Evolutionary conservation across 2,113 vertebrate genomes (phyloP).

Genomic region (Hemibagrus wyckioides): DNA sequence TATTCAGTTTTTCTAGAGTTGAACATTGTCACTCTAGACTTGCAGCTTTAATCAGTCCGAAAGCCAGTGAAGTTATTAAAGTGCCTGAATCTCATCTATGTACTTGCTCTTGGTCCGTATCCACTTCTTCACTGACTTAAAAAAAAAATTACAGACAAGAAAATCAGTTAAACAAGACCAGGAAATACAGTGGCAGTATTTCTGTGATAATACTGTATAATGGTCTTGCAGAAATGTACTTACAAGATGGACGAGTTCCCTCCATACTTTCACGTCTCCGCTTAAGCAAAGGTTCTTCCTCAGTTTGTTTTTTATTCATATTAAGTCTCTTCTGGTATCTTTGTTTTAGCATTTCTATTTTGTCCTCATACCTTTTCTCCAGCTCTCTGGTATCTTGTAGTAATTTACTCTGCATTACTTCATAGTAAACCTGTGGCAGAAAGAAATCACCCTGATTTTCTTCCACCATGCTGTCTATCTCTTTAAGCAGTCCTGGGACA

Average conservation of each 20-base stretch:
- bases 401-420: constrained; percentile 19
- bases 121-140: constrained; percentile 16
- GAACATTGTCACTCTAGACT: background rate
- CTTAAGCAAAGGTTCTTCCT: background rate
- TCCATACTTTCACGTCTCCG: background rate
- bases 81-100: background rate
- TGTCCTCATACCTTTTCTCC: constrained; percentile 13
- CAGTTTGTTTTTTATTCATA: background rate
- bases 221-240: constrained; percentile 8
- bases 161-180: background rate
- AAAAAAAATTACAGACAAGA: background rate
- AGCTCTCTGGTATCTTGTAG: background rate
- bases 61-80: constrained; percentile 12
- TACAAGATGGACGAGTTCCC: constrained; percentile 7
- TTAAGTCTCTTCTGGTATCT: background rate
- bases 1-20: background rate
- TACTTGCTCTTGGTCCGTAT: constrained; percentile 16
- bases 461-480: constrained; percentile 18
- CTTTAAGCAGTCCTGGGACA: background rate
- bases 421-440: constrained; percentile 20
- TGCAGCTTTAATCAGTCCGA: constrained; percentile 8
- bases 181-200: background rate
- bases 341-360: constrained; percentile 9
- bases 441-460: constrained; percentile 13
- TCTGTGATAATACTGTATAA: background rate